These are phyloP conservation scores for Caracal caracal DNA, from an alignment of 2,113 vertebrate species.

Conservation along the genomic window DNA sequence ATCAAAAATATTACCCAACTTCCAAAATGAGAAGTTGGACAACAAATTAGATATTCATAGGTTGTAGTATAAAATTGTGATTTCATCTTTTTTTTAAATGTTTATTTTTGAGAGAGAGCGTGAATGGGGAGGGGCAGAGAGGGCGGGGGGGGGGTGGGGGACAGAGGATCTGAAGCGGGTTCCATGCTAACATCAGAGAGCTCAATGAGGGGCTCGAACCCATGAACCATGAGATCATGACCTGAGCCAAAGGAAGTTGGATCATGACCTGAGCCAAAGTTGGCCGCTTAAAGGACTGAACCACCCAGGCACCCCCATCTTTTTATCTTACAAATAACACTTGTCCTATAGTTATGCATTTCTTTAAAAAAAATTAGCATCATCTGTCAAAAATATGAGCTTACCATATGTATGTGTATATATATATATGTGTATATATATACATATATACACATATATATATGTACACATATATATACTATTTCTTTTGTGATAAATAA, in stretches of 20 bases:
- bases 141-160: too few relatives aligned
- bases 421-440: neutral
- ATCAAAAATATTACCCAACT: slow-evolving; percentile 49
- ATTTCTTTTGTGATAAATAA: slow-evolving; percentile 29
- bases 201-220: too few relatives aligned
- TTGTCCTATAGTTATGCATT: neutral
- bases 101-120: too few relatives aligned
- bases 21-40: slow-evolving; percentile 55
- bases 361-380: neutral
- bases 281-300: too few relatives aligned
- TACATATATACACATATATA: too few relatives aligned
- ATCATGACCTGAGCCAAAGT: too few relatives aligned
- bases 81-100: neutral
- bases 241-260: too few relatives aligned
- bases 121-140: too few relatives aligned
- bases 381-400: slow-evolving; percentile 18
- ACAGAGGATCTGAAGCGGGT: too few relatives aligned
- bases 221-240: too few relatives aligned
- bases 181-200: too few relatives aligned
- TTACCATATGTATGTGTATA: neutral
- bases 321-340: slow-evolving; percentile 22
- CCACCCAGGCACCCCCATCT: neutral
- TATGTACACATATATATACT: fast-evolving
- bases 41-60: slow-evolving; percentile 27
- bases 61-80: slow-evolving; percentile 33